These are phyloP conservation scores for Lepus townsendii DNA, from an alignment of 2,797 vertebrate species.

Conservation along the genomic window DNA sequence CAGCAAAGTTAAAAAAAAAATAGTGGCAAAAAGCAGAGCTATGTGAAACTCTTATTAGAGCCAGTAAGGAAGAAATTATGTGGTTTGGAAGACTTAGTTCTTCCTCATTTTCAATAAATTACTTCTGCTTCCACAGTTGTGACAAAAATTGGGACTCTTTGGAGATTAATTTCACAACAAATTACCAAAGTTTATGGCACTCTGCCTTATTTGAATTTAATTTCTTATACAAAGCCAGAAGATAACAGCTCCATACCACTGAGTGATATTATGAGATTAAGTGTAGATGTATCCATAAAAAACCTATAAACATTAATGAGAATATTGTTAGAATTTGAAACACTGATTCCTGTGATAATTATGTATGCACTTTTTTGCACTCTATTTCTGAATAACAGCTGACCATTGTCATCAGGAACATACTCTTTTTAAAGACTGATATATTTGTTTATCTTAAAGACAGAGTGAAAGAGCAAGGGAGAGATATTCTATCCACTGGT, in stretches of 20 bases:
- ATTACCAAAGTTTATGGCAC: slow-evolving; percentile 74
- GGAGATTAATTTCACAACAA: slow-evolving; percentile 77
- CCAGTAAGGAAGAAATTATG: slow-evolving; percentile 46
- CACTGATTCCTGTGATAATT: slow-evolving; percentile 41
- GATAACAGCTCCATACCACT: slow-evolving; percentile 48
- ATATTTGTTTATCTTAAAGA: no score
- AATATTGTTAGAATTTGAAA: slow-evolving; percentile 70
- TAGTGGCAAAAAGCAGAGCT: slow-evolving; percentile 68
- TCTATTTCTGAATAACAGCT: neutral
- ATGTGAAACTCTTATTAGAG: slow-evolving; percentile 73
- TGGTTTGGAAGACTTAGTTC: slow-evolving; percentile 71
- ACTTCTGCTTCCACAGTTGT: slow-evolving; percentile 19
- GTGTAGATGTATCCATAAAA: slow-evolving; percentile 14
- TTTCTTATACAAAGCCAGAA: slow-evolving; percentile 57
- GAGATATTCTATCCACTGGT: no score
- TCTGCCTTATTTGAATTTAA: slow-evolving; percentile 57
- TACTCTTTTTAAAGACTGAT: no score
- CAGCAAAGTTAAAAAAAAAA: slow-evolving; percentile 33
- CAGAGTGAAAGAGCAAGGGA: no score
- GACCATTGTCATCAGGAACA: neutral
- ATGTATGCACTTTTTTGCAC: neutral
- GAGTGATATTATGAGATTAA: slow-evolving; percentile 55
- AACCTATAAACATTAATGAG: neutral
- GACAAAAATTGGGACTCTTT: slow-evolving; percentile 52
- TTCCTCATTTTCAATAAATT: slow-evolving; percentile 58